These are phyloP conservation scores for Cheirogaleus major DNA, from an alignment of 2,797 vertebrate genomes.

Conservation along the genomic window DNA sequence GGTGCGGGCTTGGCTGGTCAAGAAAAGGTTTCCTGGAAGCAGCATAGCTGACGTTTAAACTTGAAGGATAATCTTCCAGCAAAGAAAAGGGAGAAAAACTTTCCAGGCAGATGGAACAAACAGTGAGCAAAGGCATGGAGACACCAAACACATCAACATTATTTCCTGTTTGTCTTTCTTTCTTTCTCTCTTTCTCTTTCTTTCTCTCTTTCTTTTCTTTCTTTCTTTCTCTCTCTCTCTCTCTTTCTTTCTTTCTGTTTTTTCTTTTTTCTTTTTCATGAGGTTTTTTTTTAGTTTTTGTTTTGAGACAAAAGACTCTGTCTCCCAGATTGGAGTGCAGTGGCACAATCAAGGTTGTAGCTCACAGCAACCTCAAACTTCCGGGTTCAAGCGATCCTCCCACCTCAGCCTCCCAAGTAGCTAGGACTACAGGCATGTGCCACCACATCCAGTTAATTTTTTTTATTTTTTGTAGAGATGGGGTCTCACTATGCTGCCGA, in stretches of 20 bases:
- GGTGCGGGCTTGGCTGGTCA: not conserved
- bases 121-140: not conserved
- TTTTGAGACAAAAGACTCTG: no score
- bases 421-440: no score
- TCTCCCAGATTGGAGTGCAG: no score
- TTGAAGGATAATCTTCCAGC: not conserved
- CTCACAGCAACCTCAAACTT: no score
- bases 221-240: not conserved
- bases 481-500: not conserved
- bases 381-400: no score
- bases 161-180: not conserved
- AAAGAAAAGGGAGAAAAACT: not conserved
- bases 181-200: not conserved
- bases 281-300: no score
- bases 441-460: not conserved
- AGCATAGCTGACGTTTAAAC: not conserved
- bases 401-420: no score
- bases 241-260: no score
- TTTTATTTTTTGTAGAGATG: not conserved
- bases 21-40: not conserved
- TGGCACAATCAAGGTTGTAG: no score
- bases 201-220: fast-evolving
- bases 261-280: no score
- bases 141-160: not conserved
- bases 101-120: not conserved